These are phyloP conservation scores for Drosophila barbarae DNA, from an alignment of 2,888 invertebrate genomes.

Conservation along the genomic window DNA sequence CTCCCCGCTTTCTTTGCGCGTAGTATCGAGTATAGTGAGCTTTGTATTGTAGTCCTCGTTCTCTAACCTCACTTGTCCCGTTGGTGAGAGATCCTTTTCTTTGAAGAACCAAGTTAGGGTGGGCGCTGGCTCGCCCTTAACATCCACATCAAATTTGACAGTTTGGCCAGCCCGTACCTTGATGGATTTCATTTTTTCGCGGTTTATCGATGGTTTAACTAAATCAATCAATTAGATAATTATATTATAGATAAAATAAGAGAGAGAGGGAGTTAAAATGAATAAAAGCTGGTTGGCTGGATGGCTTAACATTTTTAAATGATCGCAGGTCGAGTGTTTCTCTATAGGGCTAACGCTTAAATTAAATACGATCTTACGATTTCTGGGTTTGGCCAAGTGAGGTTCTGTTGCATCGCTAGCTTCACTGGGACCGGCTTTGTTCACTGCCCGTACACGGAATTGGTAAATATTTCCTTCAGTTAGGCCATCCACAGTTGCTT, in stretches of 20 bases:
- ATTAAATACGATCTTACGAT: slow-evolving; percentile 82
- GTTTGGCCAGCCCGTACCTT: slow-evolving; percentile 94
- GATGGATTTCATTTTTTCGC: slow-evolving; percentile 93
- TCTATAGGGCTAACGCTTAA: not conserved
- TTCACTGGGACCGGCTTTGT: slow-evolving; percentile 96
- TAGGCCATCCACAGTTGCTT: slow-evolving; percentile 90
- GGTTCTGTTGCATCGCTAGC: slow-evolving; percentile 93
- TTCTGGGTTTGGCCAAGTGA: slow-evolving; percentile 92
- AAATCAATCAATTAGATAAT: slow-evolving; percentile 45
- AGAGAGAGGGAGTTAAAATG: not conserved
- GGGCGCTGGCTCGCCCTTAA: slow-evolving; percentile 98
- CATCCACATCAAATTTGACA: slow-evolving; percentile 95
- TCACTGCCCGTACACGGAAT: slow-evolving; percentile 96
- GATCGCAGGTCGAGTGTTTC: not conserved
- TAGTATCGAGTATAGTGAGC: slow-evolving; percentile 88
- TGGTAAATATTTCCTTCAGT: slow-evolving; percentile 96
- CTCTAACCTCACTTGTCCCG: slow-evolving; percentile 87
- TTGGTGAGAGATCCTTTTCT: slow-evolving; percentile 84
- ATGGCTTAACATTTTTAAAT: slow-evolving; percentile 19
- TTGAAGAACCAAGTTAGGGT: slow-evolving; percentile 87
- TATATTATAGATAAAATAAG: not conserved
- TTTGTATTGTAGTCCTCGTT: slow-evolving; percentile 96
- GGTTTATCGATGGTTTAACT: slow-evolving; percentile 97
- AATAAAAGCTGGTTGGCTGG: slow-evolving; percentile 17
- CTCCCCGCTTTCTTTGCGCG: slow-evolving; percentile 91